These are phyloP conservation scores for Argya squamiceps DNA, from an alignment of 2,797 vertebrate genomes.

Conservation along the genomic window DNA sequence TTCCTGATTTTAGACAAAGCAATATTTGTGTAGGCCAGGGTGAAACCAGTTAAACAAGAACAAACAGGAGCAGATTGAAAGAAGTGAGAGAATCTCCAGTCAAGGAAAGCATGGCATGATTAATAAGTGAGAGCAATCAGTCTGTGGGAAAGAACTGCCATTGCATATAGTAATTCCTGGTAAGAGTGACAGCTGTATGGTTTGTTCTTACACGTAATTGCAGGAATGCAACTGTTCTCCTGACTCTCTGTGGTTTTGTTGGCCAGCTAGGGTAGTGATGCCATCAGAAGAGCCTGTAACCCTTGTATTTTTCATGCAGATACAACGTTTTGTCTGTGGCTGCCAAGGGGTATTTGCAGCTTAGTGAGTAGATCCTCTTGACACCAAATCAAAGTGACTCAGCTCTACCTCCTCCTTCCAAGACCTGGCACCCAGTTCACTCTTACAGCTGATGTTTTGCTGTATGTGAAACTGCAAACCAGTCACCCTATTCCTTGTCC, in stretches of 20 bases:
- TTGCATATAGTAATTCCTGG: background rate
- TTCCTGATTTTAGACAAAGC: slow-evolving; percentile 56
- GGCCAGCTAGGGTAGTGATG: background rate
- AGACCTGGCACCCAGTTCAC: background rate
- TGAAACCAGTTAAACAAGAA: slow-evolving; percentile 57
- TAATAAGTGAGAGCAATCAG: background rate
- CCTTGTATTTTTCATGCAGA: background rate
- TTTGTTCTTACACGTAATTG: background rate
- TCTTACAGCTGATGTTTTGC: background rate
- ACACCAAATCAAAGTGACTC: background rate
- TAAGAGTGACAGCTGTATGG: background rate
- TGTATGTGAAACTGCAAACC: background rate
- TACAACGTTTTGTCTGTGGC: background rate
- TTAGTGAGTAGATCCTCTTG: background rate
- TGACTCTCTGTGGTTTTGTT: background rate
- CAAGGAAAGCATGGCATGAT: background rate
- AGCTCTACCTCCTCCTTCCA: background rate
- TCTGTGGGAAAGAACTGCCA: background rate
- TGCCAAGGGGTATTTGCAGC: background rate
- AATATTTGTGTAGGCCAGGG: slow-evolving; percentile 48
- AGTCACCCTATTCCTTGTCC: background rate
- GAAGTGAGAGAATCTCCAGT: background rate
- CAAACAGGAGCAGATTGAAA: background rate
- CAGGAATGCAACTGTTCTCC: background rate
- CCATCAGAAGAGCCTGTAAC: background rate